Conservation (phyloP, 2,888 invertebrate genomes). For the Drosophila paranaensis region DNA sequence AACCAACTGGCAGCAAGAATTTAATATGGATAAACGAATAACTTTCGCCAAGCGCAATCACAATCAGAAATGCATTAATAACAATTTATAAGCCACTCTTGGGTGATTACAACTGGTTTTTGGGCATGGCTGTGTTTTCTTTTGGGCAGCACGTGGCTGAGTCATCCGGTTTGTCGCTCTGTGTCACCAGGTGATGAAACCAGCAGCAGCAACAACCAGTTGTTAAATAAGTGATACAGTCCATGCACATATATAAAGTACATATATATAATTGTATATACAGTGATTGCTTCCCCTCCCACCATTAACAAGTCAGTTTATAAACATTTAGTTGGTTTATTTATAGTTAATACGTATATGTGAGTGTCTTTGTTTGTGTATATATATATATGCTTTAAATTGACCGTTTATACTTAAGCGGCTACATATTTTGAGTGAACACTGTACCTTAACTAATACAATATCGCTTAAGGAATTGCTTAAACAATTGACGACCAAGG, state of each 20-base stretch:
- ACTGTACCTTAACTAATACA: conserved; percentile 42
- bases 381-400: conserved; percentile 45
- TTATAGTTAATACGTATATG: conserved; percentile 61
- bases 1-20: not conserved
- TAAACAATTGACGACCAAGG: conserved; percentile 59
- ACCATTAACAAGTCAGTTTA: not conserved
- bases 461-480: conserved; percentile 14
- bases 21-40: not conserved
- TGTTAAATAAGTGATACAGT: not conserved
- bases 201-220: conserved; percentile 9
- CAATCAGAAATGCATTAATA: conserved; percentile 6
- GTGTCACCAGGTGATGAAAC: conserved; percentile 67
- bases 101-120: conserved; percentile 28
- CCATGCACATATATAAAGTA: not conserved
- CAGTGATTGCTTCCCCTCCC: not conserved
- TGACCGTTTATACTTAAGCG: conserved; percentile 45
- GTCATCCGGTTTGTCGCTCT: conserved; percentile 33
- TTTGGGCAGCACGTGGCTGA: conserved; percentile 24
- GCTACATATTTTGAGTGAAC: conserved; percentile 55
- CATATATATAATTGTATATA: not conserved
- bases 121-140: not conserved
- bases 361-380: conserved; percentile 20
- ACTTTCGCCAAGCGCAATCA: conserved; percentile 17
- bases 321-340: conserved; percentile 69
- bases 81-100: conserved; percentile 20